phyloP scores from a whole-genome alignment of 2,797 vertebrate species.

The Dipus sagitta region DNA sequence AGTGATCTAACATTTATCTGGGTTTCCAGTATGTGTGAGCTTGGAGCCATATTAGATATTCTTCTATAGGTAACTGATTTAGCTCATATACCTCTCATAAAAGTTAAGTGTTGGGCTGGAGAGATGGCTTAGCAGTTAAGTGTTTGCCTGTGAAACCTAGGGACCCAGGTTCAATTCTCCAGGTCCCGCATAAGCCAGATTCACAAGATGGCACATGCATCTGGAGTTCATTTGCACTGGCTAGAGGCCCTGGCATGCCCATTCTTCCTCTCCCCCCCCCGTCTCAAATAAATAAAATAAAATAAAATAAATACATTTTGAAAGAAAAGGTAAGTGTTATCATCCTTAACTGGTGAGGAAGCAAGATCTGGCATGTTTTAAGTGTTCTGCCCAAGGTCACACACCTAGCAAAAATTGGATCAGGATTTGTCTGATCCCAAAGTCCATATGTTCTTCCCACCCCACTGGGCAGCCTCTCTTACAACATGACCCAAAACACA shows the following conservation, averaged over 20 bases:
- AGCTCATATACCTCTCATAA: not conserved
- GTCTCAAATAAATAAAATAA: no score
- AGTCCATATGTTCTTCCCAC: slow-evolving; percentile 49
- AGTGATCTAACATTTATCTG: not conserved
- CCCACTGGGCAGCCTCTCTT: slow-evolving; percentile 37
- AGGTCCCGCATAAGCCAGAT: no score
- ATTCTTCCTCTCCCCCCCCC: no score
- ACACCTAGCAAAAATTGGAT: slow-evolving; percentile 49
- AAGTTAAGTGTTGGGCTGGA: not conserved
- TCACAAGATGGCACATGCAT: no score
- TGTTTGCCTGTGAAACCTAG: no score
- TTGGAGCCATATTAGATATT: not conserved
- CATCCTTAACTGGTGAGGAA: not conserved
- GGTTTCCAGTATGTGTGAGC: not conserved
- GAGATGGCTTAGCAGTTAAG: no score
- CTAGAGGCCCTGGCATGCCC: no score
- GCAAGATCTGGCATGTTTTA: slow-evolving; percentile 6
- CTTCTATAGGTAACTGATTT: not conserved
- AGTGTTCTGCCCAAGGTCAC: slow-evolving; percentile 64
- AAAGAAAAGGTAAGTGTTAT: not conserved
- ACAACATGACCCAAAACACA: slow-evolving; percentile 61
- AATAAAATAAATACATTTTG: no score
- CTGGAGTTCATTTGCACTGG: no score
- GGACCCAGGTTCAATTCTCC: no score
- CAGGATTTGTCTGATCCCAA: slow-evolving; percentile 62